Base-by-base conservation (phyloP, 2,888 invertebrate genomes). In the Scaptomyza cyrtandrae region DNA sequence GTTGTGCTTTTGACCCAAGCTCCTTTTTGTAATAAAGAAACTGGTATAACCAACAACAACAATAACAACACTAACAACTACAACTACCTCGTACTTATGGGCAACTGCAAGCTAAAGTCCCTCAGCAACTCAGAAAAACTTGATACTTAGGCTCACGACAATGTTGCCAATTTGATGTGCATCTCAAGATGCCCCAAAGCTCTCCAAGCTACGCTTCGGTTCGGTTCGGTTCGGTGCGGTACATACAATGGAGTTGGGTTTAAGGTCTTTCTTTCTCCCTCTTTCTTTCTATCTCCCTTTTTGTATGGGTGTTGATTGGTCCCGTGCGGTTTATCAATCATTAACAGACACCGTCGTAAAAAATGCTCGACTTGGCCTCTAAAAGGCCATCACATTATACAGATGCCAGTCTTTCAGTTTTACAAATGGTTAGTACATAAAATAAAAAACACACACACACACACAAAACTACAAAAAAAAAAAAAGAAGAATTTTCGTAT, bases 11-110 rank as follows among this genome's bases (percentile, higher is more conserved):
- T 84, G 83, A 84, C 83, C 83, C 89, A 88, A 84, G 83, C 87
- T 89, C 87, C 83, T 78, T 84, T 87, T 87, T 88, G 89, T 75
- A 86, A 80, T 84, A 80, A 88, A 88, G 87, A 87, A 84, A 84
- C 83, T 84, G 83, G 83, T 87, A 88, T 80, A 69, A 69, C 74
- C 35, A 33, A 33, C 33, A 33, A 33, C 33, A 86, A 86, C 78
- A 7, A 29, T 13, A 33, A 33, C 33, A 33, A 33, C 33, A 86
- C 83, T 75, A 7, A 29, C 33, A 35, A 35, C 31, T 1, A 31
- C 35, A 84, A 86, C 79, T 69, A 69, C 31, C 46, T 46, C 50
- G 62, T 57, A 75, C 74, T 78, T 62, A 73, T 39, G 41, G 39
- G 71, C 19, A 62, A 56, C 56, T 54, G 31, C 53, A 29, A 10